Conservation (phyloP, 2,888 invertebrate species). For the Celastrina argiolus region DNA sequence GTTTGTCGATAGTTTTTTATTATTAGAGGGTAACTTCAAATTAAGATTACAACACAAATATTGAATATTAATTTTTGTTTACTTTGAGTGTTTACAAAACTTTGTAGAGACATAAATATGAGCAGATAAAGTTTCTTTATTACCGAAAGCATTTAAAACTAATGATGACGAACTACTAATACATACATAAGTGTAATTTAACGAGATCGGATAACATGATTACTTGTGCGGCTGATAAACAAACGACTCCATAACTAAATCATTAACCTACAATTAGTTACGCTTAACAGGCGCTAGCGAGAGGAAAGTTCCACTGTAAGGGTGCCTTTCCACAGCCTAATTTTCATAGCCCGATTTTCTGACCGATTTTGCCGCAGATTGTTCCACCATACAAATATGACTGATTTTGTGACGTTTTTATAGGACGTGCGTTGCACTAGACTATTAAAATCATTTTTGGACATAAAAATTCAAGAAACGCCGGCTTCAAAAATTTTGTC, state of each 20-base stretch:
- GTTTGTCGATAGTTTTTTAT: not conserved
- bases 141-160: not conserved
- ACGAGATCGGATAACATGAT: constrained; percentile 32
- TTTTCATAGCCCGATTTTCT: too few species aligned
- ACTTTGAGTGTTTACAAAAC: not conserved
- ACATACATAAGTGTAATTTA: not conserved
- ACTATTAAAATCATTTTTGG: too few species aligned
- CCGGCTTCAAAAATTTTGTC: too few species aligned
- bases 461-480: too few species aligned
- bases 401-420: too few species aligned
- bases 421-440: too few species aligned
- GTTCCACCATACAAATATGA: too few species aligned
- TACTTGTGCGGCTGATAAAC: constrained; percentile 37
- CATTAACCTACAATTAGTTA: constrained; percentile 60
- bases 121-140: not conserved
- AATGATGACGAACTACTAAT: not conserved
- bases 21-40: not conserved
- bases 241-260: constrained; percentile 46
- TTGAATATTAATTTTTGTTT: not conserved
- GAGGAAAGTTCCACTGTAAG: constrained; percentile 54
- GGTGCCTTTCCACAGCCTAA: too few species aligned
- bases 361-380: too few species aligned
- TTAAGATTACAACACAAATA: not conserved
- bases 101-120: not conserved
- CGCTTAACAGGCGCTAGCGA: constrained; percentile 50